These are phyloP conservation scores for Pollenia labialis DNA, from an alignment of 2,888 invertebrate species.

Conservation along the genomic window DNA sequence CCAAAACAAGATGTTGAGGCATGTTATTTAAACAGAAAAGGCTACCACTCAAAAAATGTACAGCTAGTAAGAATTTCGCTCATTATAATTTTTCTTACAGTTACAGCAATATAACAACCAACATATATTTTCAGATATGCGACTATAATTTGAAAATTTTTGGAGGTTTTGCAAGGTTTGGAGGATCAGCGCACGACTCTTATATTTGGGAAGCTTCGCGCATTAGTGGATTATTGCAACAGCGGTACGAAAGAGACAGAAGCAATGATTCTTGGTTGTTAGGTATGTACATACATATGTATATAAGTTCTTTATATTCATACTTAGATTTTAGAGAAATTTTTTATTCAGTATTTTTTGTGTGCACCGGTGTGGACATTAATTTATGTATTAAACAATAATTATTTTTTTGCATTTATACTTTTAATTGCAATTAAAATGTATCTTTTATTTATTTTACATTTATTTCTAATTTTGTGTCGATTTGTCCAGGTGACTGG, in stretches of 20 bases:
- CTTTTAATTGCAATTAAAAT: too few species aligned
- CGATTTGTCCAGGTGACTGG: constrained; percentile 26
- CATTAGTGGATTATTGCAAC: neutral
- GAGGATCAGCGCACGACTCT: constrained; percentile 14
- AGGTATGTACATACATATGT: too few species aligned
- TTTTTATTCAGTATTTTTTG: too few species aligned
- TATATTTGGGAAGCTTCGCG: constrained; percentile 44
- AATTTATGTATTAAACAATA: too few species aligned
- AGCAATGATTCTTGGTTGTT: constrained; percentile 16
- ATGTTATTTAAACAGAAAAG: constrained; percentile 36
- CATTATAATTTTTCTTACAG: too few species aligned
- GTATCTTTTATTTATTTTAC: neutral
- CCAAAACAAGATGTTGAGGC: constrained; percentile 22
- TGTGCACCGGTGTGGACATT: too few species aligned
- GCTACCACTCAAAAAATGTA: constrained; percentile 38
- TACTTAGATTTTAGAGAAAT: too few species aligned
- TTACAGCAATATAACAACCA: neutral
- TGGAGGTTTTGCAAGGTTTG: constrained; percentile 31
- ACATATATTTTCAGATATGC: constrained; percentile 28
- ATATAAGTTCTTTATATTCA: too few species aligned
- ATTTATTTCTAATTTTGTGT: neutral
- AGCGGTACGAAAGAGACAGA: constrained; percentile 2
- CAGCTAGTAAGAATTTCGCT: constrained; percentile 10
- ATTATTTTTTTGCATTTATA: too few species aligned
- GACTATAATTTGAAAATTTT: constrained; percentile 19